Conservation (phyloP, 2,797 vertebrate genomes). For the Chelon auratus region DNA sequence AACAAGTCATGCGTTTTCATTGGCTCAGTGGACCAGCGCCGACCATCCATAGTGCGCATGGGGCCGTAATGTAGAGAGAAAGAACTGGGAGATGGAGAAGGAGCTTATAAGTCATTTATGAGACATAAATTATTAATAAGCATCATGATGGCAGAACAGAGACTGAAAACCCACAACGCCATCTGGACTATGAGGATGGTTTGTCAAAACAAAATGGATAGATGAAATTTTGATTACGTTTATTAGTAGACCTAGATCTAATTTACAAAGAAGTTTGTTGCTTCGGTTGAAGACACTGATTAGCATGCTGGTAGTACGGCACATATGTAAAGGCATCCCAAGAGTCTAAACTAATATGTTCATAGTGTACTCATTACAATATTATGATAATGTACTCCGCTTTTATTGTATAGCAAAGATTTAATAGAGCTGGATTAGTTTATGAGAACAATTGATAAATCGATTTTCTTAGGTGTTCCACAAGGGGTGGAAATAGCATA, state of each 20-base stretch:
- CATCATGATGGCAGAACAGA: constrained; percentile 82
- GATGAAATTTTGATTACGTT: constrained; percentile 91
- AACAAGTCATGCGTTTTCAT: constrained; percentile 42
- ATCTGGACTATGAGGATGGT: constrained; percentile 86
- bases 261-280: constrained; percentile 85
- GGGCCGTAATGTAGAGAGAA: constrained; percentile 56
- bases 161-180: constrained; percentile 84
- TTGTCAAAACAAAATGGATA: constrained; percentile 89
- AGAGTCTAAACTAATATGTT: constrained; percentile 31
- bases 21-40: constrained; percentile 39
- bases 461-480: background rate
- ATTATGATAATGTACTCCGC: constrained; percentile 53
- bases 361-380: constrained; percentile 48
- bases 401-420: constrained; percentile 60
- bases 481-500: no score
- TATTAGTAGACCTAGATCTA: constrained; percentile 84
- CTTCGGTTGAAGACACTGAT: constrained; percentile 65
- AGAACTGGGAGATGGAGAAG: constrained; percentile 61
- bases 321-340: constrained; percentile 53
- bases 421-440: constrained; percentile 53
- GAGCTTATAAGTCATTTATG: constrained; percentile 83
- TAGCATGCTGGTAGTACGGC: constrained; percentile 60
- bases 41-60: constrained; percentile 68
- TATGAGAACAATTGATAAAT: constrained; percentile 43
- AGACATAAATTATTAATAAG: constrained; percentile 89